Evolutionary conservation across 2,888 invertebrate genomes (phyloP), one percentile per base, ranked within the genome.

Genomic region (Schrankia costaestrigalis): DNA sequence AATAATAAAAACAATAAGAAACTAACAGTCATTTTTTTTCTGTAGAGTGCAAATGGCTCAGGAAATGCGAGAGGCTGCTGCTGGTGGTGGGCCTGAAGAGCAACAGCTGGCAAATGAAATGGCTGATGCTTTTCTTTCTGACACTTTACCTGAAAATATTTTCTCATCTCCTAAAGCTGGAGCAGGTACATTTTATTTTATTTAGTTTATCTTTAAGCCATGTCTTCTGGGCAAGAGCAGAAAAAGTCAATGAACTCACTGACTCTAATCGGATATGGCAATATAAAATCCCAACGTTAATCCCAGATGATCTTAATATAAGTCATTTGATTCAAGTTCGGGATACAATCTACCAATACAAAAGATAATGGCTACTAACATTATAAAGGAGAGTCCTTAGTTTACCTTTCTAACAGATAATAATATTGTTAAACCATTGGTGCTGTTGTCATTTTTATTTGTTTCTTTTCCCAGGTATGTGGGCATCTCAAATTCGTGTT

Each of bases 161-260:
- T 99, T 98, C 78, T 97, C 98, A 0, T 95, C 98, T 0, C 98
- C 99, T 0, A 97, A 98, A 83, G 99, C 99, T 9, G 98, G 98
- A 56, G 78, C 91, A 83, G 89, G 89, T 89, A 58, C 32, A 14
- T 11, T n/a, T 11, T 17, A 14, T n/a, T 26, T 6, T 17, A 5
- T 19, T 4, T 19, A 8, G 11, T 14, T 3, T 2, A 11, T 3
- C 6, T 12, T 12, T 11, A 41, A 33, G 87, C 87, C 87, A 81
- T 71, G 67, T 85, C 85, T 85, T 81, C 85, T 87, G 87, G 87
- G 87, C 87, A 87, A 86, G 87, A 84, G 83, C 72, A 65, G 81
- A 54, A 47, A 52, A 58, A 66, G 80, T 52, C 64, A 37, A 33
- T 21, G 58, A 78, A 69, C 80, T 66, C 52, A 56, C 79, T 75